Conservation (phyloP, 1,140 invertebrate species). For the Heliconius hermathena region DNA sequence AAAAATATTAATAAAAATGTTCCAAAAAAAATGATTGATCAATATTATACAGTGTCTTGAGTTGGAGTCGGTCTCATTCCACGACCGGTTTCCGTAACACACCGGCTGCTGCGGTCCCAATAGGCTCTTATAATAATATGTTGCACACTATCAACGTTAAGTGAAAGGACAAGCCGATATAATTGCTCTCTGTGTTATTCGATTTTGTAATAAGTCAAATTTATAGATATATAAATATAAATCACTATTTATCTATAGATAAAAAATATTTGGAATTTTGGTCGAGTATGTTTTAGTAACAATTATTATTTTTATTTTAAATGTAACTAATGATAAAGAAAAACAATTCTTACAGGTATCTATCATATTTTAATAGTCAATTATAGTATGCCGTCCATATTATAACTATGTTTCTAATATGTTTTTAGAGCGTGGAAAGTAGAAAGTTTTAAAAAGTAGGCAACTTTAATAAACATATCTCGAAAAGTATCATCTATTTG, state of each 20-base stretch:
- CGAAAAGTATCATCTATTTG: constrained; percentile 58
- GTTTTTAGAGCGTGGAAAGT: constrained; percentile 81
- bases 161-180: constrained; percentile 76
- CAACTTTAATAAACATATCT: constrained; percentile 66
- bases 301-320: not conserved
- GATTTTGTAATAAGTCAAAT: constrained; percentile 63
- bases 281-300: not conserved
- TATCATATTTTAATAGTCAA: constrained; percentile 56
- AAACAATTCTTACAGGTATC: not conserved
- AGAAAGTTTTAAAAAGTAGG: constrained; percentile 79
- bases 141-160: constrained; percentile 68
- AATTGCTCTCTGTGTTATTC: constrained; percentile 73
- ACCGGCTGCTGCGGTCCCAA: constrained; percentile 72
- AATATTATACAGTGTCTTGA: constrained; percentile 76
- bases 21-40: constrained; percentile 75
- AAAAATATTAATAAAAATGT: constrained; percentile 39
- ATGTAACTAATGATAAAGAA: not conserved
- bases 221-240: not conserved
- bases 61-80: constrained; percentile 74
- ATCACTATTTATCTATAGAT: not conserved
- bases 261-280: not conserved
- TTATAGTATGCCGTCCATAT: constrained; percentile 69
- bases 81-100: constrained; percentile 72
- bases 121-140: constrained; percentile 56
- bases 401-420: constrained; percentile 72